phyloP scores from a whole-genome alignment of 1,140 invertebrate genomes.

The Wasmannia auropunctata region DNA sequence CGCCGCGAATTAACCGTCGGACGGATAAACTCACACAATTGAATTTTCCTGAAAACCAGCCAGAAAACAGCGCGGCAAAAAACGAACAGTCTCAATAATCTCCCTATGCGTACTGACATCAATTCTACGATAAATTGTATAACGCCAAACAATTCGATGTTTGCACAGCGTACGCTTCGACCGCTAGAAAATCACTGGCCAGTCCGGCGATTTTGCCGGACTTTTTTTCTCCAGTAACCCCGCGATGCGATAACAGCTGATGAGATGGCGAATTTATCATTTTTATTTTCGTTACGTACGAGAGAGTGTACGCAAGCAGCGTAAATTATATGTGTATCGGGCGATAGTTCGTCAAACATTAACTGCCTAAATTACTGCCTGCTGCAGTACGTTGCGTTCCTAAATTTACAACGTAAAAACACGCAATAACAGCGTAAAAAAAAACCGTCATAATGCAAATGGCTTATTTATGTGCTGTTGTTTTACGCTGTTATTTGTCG shows the following conservation, averaged over 20 bases:
- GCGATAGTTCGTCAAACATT: neutral
- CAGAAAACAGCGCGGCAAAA: neutral
- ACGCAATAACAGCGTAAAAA: neutral
- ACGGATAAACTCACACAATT: neutral
- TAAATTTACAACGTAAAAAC: neutral
- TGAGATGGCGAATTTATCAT: neutral
- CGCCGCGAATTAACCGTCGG: neutral
- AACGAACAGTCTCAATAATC: neutral
- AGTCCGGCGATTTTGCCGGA: neutral
- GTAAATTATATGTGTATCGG: neutral
- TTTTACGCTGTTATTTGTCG: neutral
- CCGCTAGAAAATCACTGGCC: conserved; percentile 4
- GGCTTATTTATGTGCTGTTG: neutral
- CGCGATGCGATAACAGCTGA: conserved; percentile 1
- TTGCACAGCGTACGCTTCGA: neutral
- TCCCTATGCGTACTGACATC: neutral
- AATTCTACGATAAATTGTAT: neutral
- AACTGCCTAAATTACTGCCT: neutral
- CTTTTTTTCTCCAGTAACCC: neutral
- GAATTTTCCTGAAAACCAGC: neutral
- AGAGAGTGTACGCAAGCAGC: neutral
- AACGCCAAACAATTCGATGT: neutral
- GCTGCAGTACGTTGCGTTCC: neutral
- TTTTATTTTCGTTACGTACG: neutral
- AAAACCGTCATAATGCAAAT: neutral